phyloP scores from a whole-genome alignment of 2,888 invertebrate species.

The Hirtodrosophila alboralis region DNA sequence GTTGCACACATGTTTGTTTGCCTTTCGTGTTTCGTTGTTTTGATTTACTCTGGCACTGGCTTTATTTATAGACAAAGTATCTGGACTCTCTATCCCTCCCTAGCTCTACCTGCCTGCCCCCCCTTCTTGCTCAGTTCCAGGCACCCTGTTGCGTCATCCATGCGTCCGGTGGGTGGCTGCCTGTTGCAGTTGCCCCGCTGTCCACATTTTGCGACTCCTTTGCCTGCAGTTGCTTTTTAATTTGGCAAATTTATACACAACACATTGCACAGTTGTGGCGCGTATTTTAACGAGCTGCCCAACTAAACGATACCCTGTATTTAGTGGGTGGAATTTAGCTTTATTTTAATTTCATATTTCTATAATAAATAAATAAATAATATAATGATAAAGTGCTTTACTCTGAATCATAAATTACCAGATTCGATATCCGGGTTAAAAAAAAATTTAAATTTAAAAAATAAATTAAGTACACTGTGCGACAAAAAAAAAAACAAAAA shows the following conservation, averaged over 20 bases:
- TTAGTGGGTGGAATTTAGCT: too few relatives aligned
- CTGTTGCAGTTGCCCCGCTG: constrained; percentile 34
- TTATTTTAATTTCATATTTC: too few relatives aligned
- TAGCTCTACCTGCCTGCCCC: background rate
- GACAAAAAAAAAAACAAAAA: too few relatives aligned
- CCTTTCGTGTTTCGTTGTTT: constrained; percentile 71
- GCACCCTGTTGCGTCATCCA: constrained; percentile 82
- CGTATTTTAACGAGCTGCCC: constrained; percentile 1
- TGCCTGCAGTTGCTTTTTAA: constrained; percentile 73
- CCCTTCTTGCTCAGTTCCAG: too few relatives aligned
- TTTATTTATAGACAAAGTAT: constrained; percentile 79
- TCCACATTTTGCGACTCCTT: constrained; percentile 28
- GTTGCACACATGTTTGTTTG: constrained; percentile 69
- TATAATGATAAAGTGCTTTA: too few relatives aligned
- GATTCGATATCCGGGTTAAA: too few relatives aligned
- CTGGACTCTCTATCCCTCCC: background rate
- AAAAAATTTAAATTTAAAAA: too few relatives aligned
- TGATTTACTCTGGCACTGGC: constrained; percentile 72
- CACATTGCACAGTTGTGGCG: constrained; percentile 57
- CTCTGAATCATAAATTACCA: too few relatives aligned
- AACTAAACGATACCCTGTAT: constrained; percentile 15
- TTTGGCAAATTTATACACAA: constrained; percentile 80
- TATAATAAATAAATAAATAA: too few relatives aligned
- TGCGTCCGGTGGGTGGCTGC: constrained; percentile 74
- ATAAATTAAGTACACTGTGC: too few relatives aligned